These are phyloP conservation scores for Sylvilagus floridanus DNA, from an alignment of 2,797 vertebrate genomes.

Conservation along the genomic window DNA sequence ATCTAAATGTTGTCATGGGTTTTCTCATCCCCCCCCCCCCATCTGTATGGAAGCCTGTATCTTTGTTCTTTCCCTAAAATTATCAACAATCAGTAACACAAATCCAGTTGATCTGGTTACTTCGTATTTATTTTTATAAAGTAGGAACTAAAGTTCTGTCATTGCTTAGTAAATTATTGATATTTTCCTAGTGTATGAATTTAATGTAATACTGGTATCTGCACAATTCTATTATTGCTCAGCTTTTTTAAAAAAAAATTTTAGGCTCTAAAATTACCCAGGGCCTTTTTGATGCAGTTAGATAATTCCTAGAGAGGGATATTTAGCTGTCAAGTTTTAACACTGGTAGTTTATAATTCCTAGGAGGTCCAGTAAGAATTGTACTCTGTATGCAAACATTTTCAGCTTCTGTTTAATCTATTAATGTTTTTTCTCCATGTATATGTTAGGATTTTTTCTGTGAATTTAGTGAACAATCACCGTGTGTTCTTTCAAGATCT, in stretches of 20 bases:
- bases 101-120: slow-evolving; percentile 28
- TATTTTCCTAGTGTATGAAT: slow-evolving; percentile 36
- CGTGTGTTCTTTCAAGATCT: slow-evolving; percentile 98
- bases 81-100: background rate
- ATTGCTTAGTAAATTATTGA: slow-evolving; percentile 19
- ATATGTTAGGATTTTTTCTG: slow-evolving; percentile 96
- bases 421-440: slow-evolving; percentile 75
- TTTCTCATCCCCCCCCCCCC: background rate
- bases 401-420: slow-evolving; percentile 41
- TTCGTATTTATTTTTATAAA: slow-evolving; percentile 41
- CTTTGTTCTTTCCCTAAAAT: background rate
- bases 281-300: slow-evolving; percentile 9
- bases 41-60: background rate
- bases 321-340: slow-evolving; percentile 54
- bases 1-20: slow-evolving; percentile 8
- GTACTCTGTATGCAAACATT: background rate
- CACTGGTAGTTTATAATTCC: slow-evolving; percentile 38
- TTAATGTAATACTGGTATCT: background rate
- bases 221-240: background rate
- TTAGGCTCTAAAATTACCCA: slow-evolving; percentile 44
- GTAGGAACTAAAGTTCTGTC: slow-evolving; percentile 12
- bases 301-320: background rate
- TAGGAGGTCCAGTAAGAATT: slow-evolving; percentile 13
- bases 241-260: background rate
- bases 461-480: slow-evolving; percentile 99